phyloP scores from a whole-genome alignment of 2,113 vertebrate genomes.

The Gasterosteus nipponicus region DNA sequence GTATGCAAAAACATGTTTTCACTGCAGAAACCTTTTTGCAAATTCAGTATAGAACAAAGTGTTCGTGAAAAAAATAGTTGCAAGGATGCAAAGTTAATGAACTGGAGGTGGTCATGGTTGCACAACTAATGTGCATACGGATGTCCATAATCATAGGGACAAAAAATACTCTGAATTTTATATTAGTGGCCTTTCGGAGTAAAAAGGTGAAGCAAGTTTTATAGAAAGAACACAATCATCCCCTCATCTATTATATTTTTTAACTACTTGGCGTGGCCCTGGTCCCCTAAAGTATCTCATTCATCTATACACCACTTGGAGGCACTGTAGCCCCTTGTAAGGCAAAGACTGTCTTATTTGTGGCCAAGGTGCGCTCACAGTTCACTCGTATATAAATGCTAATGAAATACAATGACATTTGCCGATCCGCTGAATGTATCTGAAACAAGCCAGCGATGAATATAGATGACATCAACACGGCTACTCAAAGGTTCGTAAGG shows the following conservation, averaged over 20 bases:
- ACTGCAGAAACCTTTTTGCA: not conserved
- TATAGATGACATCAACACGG: slow-evolving; percentile 72
- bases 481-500: slow-evolving; percentile 62
- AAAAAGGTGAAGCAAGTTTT: not conserved
- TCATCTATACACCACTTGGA: slow-evolving; percentile 36
- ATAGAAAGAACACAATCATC: not conserved
- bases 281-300: not conserved
- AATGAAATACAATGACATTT: slow-evolving; percentile 81
- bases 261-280: not conserved
- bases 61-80: not conserved
- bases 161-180: not conserved
- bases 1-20: not conserved
- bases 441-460: slow-evolving; percentile 66
- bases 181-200: not conserved
- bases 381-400: slow-evolving; percentile 74
- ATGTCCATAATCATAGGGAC: no score
- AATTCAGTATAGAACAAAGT: not conserved
- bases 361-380: slow-evolving; percentile 39
- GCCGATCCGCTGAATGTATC: slow-evolving; percentile 68
- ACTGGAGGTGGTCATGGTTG: not conserved
- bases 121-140: not conserved
- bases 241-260: no score
- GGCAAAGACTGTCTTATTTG: slow-evolving; percentile 17
- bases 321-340: slow-evolving; percentile 55
- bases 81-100: not conserved